Percentiles rank a stretch among this genome's conserved stretches.
These are phyloP conservation scores for Strigops habroptila DNA, from an alignment of 2,113 vertebrate species.

Conservation along the genomic window DNA sequence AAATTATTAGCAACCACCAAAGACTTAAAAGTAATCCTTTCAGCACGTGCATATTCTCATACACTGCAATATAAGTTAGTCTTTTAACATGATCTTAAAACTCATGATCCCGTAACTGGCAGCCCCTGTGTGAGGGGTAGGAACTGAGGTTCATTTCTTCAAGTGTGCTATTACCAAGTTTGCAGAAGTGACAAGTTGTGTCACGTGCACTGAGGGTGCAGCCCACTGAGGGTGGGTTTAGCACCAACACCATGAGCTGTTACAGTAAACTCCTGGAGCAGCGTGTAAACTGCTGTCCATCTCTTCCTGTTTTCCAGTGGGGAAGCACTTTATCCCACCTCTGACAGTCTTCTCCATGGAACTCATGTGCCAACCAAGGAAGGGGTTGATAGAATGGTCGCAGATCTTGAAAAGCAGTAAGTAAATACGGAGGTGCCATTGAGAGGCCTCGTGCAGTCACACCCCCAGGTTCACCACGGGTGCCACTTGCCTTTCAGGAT, in stretches of 20 bases:
- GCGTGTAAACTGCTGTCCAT: background rate
- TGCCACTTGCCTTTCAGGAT: conserved; percentile 74
- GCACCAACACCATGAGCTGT: background rate
- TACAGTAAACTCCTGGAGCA: background rate
- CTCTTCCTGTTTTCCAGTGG: conserved; percentile 71
- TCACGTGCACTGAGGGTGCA: background rate
- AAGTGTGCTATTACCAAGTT: accelerated
- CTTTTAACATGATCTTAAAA: background rate
- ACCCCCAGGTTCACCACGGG: background rate
- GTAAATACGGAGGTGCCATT: background rate
- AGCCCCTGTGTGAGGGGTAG: accelerated
- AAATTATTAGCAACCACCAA: accelerated
- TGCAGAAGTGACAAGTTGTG: background rate
- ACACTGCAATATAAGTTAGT: accelerated
- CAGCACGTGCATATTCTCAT: accelerated
- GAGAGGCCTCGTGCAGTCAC: background rate
- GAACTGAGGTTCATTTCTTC: background rate
- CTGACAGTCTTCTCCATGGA: conserved; percentile 91
- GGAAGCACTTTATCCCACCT: conserved; percentile 90
- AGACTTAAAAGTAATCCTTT: no score
- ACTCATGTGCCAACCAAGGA: conserved; percentile 87
- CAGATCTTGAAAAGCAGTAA: conserved; percentile 96
- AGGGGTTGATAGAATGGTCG: conserved; percentile 91
- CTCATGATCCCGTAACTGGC: accelerated
- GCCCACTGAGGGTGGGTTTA: background rate